A percentile compares a stretch with the other conserved stretches of the same genome.
Conservation (phyloP, 2,888 invertebrate species). For the Mythimna impura region DNA sequence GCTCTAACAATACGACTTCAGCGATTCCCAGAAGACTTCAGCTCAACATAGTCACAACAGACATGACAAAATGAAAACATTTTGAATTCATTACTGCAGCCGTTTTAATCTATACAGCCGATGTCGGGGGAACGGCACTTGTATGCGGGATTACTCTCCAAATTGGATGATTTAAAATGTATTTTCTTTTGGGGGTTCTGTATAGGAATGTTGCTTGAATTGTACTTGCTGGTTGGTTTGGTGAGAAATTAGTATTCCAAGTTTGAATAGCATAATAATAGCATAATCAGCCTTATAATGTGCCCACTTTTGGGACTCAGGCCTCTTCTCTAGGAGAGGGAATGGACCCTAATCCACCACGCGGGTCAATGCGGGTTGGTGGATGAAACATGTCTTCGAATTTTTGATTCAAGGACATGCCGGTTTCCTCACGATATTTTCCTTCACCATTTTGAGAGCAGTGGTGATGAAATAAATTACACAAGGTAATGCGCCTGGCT, state of each 20-base stretch:
- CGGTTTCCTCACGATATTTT: too few species aligned
- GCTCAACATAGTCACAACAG: slow-evolving; percentile 33
- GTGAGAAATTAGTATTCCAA: not conserved
- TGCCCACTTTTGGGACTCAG: too few species aligned
- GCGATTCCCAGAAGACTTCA: slow-evolving; percentile 33
- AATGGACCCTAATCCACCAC: too few species aligned
- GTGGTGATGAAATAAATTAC: too few species aligned
- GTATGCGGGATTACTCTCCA: slow-evolving; percentile 66
- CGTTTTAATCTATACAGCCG: slow-evolving; percentile 66
- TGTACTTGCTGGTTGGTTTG: not conserved
- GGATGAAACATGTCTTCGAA: too few species aligned
- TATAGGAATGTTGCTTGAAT: slow-evolving; percentile 15
- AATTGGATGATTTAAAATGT: slow-evolving; percentile 74
- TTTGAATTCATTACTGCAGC: slow-evolving; percentile 71
- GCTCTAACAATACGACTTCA: slow-evolving; percentile 32
- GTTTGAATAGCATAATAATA: too few species aligned
- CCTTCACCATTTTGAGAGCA: too few species aligned
- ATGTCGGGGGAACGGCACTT: slow-evolving; percentile 63
- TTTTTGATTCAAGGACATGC: too few species aligned
- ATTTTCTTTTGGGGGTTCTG: slow-evolving; percentile 56
- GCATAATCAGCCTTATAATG: too few species aligned
- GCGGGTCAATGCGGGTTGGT: too few species aligned
- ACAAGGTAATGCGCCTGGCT: too few species aligned
- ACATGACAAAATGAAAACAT: slow-evolving; percentile 71
- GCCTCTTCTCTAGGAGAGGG: too few species aligned